A percentile compares a stretch with the other conserved stretches of the same genome.
phyloP scores from a whole-genome alignment of 2,113 vertebrate genomes.

The Sorex fumeus region DNA sequence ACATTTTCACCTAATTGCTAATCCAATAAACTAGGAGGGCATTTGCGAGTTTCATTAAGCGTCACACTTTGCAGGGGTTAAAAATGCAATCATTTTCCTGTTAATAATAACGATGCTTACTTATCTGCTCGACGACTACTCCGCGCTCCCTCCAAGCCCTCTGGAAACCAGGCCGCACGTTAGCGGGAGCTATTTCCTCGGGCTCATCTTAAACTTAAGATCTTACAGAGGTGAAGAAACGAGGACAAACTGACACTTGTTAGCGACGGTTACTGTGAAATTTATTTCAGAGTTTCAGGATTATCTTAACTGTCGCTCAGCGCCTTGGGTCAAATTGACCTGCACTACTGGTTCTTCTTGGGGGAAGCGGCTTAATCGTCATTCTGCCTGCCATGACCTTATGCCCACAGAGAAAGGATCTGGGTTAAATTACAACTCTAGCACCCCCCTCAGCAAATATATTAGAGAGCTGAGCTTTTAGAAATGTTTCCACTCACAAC shows the following conservation, averaged over 20 bases:
- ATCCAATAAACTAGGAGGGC: constrained; percentile 84
- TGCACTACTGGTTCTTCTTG: neutral
- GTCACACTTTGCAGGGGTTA: constrained; percentile 84
- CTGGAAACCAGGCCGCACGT: neutral
- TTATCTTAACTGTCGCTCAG: neutral
- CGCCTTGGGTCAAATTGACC: neutral
- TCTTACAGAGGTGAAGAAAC: neutral
- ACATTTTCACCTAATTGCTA: constrained; percentile 86
- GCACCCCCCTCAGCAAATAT: no score
- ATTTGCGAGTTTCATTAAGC: constrained; percentile 88
- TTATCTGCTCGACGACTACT: constrained; percentile 59
- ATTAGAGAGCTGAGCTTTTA: no score
- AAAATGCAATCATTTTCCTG: constrained; percentile 84
- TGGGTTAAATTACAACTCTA: neutral
- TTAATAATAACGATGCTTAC: constrained; percentile 79
- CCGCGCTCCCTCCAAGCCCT: neutral
- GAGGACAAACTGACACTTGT: neutral
- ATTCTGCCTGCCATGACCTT: neutral
- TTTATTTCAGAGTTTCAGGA: neutral
- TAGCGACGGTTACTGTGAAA: neutral
- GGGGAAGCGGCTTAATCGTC: neutral
- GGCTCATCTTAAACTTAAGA: constrained; percentile 46
- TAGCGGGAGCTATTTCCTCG: neutral
- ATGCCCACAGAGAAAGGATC: neutral
- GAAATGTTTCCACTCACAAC: no score